These are phyloP conservation scores for Chaetophractus vellerosus DNA, from an alignment of 2,797 vertebrate genomes.

Conservation along the genomic window DNA sequence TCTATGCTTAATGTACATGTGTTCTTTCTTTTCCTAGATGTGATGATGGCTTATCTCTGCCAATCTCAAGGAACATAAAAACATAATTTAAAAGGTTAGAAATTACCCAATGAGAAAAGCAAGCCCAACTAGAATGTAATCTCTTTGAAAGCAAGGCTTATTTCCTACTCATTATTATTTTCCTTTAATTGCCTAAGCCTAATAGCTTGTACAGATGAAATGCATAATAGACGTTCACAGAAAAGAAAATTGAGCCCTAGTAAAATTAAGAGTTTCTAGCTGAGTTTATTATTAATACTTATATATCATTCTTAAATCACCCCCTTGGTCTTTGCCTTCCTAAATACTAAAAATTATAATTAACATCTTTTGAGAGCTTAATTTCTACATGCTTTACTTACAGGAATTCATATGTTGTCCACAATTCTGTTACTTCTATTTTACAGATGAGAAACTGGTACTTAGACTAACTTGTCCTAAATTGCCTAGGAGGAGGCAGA, in stretches of 20 bases:
- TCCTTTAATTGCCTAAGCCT: background rate
- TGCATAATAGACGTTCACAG: background rate
- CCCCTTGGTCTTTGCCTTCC: background rate
- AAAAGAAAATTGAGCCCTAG: background rate
- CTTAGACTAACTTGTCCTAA: constrained; percentile 14
- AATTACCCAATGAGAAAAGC: constrained; percentile 18
- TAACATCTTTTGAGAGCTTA: background rate
- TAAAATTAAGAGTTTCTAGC: constrained; percentile 6
- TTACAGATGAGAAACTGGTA: constrained; percentile 31
- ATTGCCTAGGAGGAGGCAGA: background rate
- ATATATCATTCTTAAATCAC: constrained; percentile 6
- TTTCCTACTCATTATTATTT: background rate
- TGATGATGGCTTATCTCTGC: background rate
- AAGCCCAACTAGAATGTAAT: background rate
- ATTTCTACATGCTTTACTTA: background rate
- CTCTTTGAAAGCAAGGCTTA: background rate
- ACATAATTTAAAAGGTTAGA: constrained; percentile 25
- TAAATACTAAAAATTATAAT: constrained; percentile 24
- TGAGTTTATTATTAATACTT: constrained; percentile 11
- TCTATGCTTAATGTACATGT: background rate
- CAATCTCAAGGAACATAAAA: background rate
- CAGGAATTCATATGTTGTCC: background rate
- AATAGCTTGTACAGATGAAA: background rate
- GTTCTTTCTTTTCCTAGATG: background rate
- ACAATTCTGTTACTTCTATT: background rate